Evolutionary conservation across 2,888 invertebrate species (phyloP), one percentile per base, ranked within the genome.

Genomic region (Sarcophaga rosellei): DNA sequence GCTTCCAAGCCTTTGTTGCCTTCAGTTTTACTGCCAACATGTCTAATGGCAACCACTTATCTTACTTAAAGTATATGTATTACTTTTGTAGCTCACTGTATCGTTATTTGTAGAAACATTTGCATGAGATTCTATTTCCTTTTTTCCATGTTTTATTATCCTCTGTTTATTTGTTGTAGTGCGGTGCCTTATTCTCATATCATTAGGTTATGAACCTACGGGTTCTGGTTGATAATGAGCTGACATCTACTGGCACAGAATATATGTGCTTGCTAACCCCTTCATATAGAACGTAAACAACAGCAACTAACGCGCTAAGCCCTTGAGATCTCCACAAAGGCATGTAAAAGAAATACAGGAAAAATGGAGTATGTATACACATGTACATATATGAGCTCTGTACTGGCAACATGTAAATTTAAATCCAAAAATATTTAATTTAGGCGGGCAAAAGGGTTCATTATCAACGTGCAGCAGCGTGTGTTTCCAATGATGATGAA

Each of bases 251-350:
- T 59, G 57, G 53, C 62, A 70, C 45, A 47, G 47, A 66, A 59
- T 72, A 72, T 61, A n/a, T 66, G 82, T 66, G 82, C 59, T 74
- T 44, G 74, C 79, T 77, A 87, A 87, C 86, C 83, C 83, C 78
- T 80, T 86, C 81, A 78, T 75, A 75, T 78, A 77, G 45, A 62
- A 15, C 53, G 15, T 1, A 75, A 53, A 65, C 65, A 15, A 65
- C 57, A 23, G n/a, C 20, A 21, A 20, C 68, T 21, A 47, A 59
- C 15, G 15, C 53, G 10, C 75, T 85, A 84, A 88, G 87, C 88
- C 87, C 86, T 86, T 86, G 89, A 88, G 89, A 88, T 88, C 86
- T 83, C 80, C 69, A 70, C 72, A 69, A 65, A 59, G 73, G 81
- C 11, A 75, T 62, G 8, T 12, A 68, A 69, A 81, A 74, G 59